Conservation (phyloP, 53 echinoderm and acorn worm genomes). For the Paracentrotus lividus region DNA sequence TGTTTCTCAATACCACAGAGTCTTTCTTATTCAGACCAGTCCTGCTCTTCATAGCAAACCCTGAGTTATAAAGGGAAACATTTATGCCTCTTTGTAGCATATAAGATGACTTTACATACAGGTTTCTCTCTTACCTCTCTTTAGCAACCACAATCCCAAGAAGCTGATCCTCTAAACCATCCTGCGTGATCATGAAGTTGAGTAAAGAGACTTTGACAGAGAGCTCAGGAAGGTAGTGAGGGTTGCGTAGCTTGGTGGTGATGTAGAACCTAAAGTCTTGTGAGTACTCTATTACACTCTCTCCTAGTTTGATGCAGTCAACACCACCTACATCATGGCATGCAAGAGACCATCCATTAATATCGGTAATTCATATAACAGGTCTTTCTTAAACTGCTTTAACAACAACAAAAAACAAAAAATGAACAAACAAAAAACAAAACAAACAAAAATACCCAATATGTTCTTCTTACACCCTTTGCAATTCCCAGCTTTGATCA, state of each 20-base stretch:
- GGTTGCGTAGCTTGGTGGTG: conserved; percentile 99
- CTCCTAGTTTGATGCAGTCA: conserved; percentile 96
- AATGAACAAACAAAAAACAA: too few species aligned
- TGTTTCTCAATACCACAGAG: too few species aligned
- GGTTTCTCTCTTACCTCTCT: conserved; percentile 78
- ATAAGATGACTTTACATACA: too few species aligned
- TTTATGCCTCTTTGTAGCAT: too few species aligned
- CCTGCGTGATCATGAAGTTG: conserved; percentile 99
- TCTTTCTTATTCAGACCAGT: too few species aligned
- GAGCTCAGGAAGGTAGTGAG: conserved; percentile 97
- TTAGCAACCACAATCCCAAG: conserved; percentile 97
- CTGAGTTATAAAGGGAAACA: too few species aligned
- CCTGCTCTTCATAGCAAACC: too few species aligned
- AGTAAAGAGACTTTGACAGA: conserved; percentile 97
- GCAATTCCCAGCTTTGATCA: too few species aligned
- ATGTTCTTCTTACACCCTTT: too few species aligned
- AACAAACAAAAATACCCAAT: too few species aligned
- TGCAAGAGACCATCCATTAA: not conserved
- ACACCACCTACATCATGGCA: conserved; percentile 87
- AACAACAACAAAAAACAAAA: too few species aligned
- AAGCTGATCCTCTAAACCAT: conserved; percentile 97
- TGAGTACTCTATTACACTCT: conserved; percentile 95
- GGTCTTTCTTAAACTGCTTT: too few species aligned
- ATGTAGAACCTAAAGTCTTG: conserved; percentile 99
- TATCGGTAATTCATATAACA: not conserved